Percentiles rank a stretch among this genome's conserved stretches.
Evolutionary conservation across 2,113 vertebrate genomes (phyloP).

Genomic region (Nibea coibor): DNA sequence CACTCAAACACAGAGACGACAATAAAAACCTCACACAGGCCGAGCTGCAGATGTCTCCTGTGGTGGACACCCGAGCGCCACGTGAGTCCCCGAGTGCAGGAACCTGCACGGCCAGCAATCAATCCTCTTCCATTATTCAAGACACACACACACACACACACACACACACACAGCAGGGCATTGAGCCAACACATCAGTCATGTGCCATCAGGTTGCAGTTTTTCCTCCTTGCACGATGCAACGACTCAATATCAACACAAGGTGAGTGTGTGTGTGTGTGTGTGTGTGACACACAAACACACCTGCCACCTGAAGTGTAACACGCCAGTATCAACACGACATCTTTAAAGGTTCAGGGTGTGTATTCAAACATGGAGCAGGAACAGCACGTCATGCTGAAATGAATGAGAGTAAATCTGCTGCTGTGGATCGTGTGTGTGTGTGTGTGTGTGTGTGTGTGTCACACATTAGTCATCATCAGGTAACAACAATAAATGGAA

Average conservation of each 20-base stretch:
- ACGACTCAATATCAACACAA: constrained; percentile 42
- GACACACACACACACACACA: constrained; percentile 37
- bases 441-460: not conserved
- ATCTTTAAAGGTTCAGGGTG: not conserved
- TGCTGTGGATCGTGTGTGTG: constrained; percentile 18
- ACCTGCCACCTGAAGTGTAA: not conserved
- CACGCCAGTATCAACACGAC: not conserved
- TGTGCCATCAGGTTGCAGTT: constrained; percentile 37
- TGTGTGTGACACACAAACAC: not conserved
- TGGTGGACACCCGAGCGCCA: constrained; percentile 3
- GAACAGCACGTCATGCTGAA: too few relatives aligned
- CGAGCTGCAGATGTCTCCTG: not conserved
- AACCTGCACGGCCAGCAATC: constrained; percentile 62
- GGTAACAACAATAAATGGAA: too few relatives aligned
- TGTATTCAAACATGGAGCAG: not conserved
- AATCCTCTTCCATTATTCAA: constrained; percentile 75
- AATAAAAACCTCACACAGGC: not conserved
- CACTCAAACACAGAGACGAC: not conserved
- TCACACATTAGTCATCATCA: not conserved
- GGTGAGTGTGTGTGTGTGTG: constrained; percentile 22
- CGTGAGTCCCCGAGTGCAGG: constrained; percentile 18
- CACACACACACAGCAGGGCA: constrained; percentile 20
- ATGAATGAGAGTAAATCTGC: too few relatives aligned
- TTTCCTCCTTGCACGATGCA: not conserved
- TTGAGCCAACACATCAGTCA: constrained; percentile 25